Conservation (phyloP, 1,140 invertebrate genomes). For the Leptoteleia sp. region DNA sequence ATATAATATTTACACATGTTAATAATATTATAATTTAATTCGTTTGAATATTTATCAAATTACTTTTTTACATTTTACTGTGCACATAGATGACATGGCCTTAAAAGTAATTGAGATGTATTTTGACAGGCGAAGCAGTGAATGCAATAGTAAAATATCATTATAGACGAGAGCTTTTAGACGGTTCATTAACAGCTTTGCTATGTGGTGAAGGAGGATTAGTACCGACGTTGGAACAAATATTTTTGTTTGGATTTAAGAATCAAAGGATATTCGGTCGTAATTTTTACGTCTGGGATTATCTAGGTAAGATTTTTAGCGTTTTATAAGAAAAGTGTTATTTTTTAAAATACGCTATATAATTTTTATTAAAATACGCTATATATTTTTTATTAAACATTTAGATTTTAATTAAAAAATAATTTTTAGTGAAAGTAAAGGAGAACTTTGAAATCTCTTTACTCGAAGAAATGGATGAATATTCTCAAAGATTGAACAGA, state of each 20-base stretch:
- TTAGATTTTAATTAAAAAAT: no score
- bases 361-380: no score
- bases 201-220: constrained; percentile 97
- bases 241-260: constrained; percentile 96
- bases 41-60: no score
- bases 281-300: constrained; percentile 99
- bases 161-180: constrained; percentile 89
- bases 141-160: constrained; percentile 99
- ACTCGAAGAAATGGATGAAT: constrained; percentile 82
- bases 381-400: no score
- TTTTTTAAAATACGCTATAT: no score
- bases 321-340: no score
- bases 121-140: constrained; percentile 91
- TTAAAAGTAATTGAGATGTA: background rate
- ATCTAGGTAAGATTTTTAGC: constrained; percentile 95
- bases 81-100: no score
- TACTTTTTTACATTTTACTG: no score
- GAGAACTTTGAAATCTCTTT: constrained; percentile 90
- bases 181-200: constrained; percentile 94
- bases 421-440: constrained; percentile 89
- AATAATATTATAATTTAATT: no score
- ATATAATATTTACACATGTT: no score
- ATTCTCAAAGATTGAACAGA: constrained; percentile 75
- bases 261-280: constrained; percentile 95
- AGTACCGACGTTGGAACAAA: constrained; percentile 95